Conservation (phyloP, 2,797 vertebrate species). For the Intellagama lesueurii region DNA sequence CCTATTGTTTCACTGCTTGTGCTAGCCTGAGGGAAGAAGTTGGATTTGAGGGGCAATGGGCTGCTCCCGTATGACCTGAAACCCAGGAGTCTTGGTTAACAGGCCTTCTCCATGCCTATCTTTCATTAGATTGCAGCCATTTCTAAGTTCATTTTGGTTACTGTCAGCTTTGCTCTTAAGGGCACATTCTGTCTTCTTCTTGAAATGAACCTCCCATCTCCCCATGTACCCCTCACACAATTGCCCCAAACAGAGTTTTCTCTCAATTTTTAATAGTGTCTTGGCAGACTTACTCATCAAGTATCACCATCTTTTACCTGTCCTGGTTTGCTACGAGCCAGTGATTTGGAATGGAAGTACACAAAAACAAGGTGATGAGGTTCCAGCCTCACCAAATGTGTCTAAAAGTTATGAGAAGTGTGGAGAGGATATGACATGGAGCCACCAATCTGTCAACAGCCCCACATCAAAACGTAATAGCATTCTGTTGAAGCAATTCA, state of each 20-base stretch:
- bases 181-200: not conserved
- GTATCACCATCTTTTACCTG: not conserved
- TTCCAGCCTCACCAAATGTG: not conserved
- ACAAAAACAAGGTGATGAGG: not conserved
- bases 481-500: not conserved
- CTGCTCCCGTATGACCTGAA: not conserved
- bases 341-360: not conserved
- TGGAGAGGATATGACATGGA: not conserved
- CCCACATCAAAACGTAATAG: not conserved
- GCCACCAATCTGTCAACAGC: not conserved
- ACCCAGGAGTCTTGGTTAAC: fast-evolving
- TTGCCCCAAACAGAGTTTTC: too few species aligned
- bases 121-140: not conserved
- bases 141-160: not conserved
- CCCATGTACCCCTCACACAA: not conserved
- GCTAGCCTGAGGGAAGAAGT: not conserved
- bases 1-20: not conserved
- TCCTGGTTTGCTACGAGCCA: not conserved
- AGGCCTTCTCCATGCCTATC: not conserved
- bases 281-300: not conserved
- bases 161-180: not conserved
- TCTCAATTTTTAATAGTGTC: not conserved
- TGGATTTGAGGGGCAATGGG: not conserved
- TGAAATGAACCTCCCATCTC: not conserved
- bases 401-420: not conserved